These are phyloP conservation scores for Amblyopsis rosae DNA, from an alignment of 2,113 vertebrate genomes.

Conservation along the genomic window DNA sequence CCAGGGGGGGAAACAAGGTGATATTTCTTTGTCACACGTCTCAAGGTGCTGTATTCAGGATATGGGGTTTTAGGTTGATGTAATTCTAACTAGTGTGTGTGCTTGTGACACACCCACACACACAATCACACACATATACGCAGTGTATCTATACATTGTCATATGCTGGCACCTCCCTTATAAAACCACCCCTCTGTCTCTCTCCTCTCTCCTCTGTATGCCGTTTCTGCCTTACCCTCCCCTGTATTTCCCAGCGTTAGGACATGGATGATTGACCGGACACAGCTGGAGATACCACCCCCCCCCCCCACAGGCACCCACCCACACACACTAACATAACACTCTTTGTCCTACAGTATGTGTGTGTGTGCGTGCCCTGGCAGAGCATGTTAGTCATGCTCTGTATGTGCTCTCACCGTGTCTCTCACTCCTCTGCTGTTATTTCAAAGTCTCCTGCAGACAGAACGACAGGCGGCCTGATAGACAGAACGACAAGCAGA, in stretches of 20 bases:
- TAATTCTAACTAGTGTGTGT: constrained; percentile 22
- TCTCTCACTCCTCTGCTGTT: constrained; percentile 59
- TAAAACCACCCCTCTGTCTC: constrained; percentile 38
- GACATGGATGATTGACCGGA: constrained; percentile 75
- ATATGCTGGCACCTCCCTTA: constrained; percentile 42
- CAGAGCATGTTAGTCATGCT: constrained; percentile 65
- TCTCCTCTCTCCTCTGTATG: constrained; percentile 31
- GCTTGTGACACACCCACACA: constrained; percentile 13
- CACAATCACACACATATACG: background rate
- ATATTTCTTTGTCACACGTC: constrained; percentile 74
- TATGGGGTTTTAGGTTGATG: constrained; percentile 46
- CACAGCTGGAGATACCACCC: constrained; percentile 68
- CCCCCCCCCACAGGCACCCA: constrained; percentile 19
- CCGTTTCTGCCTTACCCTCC: constrained; percentile 60
- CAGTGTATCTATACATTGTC: too few species aligned
- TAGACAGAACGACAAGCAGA: constrained; percentile 56
- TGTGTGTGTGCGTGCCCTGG: constrained; percentile 39
- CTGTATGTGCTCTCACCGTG: constrained; percentile 55
- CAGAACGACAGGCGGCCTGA: background rate
- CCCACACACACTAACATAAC: constrained; percentile 26
- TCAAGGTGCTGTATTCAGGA: constrained; percentile 66
- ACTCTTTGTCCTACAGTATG: constrained; percentile 39
- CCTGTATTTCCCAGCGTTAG: constrained; percentile 60
- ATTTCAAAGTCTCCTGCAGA: constrained; percentile 50
- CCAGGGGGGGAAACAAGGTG: constrained; percentile 74